Base-by-base conservation (phyloP, 1,140 invertebrate genomes). In the Drosophila baimaii region DNA sequence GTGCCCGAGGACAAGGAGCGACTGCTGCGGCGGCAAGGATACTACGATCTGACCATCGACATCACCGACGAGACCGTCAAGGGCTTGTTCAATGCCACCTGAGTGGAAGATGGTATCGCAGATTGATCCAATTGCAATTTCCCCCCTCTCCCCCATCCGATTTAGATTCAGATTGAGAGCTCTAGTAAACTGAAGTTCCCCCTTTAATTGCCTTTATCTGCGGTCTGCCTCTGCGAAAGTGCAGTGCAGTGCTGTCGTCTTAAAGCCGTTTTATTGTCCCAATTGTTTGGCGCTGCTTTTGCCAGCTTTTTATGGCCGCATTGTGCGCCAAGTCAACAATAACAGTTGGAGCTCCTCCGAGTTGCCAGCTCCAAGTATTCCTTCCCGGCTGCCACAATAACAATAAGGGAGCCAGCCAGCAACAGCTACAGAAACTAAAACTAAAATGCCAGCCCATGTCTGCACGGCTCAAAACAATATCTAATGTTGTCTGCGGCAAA, bases 251-350 rank as follows among this genome's bases (percentile, higher is more conserved):
- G n/a, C n/a, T n/a, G n/a, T n/a, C n/a, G 25, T 49, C 76, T 83
- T 86, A 82, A 86, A 86, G 79, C 79, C 84, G 52, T 82, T 86
- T 86, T 86, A 83, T 86, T 86, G 83, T 86, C 77, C 82, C 83
- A 88, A 86, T 88, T 86, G 83, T 86, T 88, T 58, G 59, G 31
- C 56, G 69, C 47, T 78, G 68, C 77, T 80, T 71, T 57, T 58
- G 83, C 74, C 61, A 56, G 77, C 81, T 80, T 85, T 85, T 85
- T 86, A 81, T 85, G 79, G 57, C 51, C 79, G 82, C 68, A 86
- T 88, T 86, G 83, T 86, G 76, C 55, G 49, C 65, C 76, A 64
- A 49, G 74, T 74, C 57, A 77, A 77, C 74, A 77, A 77, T 62
- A 73, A 69, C 79, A 88, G 54, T 52, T 44, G 37, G 43, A 65